Percentiles rank a stretch among this genome's conserved stretches.
Conservation (phyloP, 2,888 invertebrate genomes). For the Laspeyria flexula region DNA sequence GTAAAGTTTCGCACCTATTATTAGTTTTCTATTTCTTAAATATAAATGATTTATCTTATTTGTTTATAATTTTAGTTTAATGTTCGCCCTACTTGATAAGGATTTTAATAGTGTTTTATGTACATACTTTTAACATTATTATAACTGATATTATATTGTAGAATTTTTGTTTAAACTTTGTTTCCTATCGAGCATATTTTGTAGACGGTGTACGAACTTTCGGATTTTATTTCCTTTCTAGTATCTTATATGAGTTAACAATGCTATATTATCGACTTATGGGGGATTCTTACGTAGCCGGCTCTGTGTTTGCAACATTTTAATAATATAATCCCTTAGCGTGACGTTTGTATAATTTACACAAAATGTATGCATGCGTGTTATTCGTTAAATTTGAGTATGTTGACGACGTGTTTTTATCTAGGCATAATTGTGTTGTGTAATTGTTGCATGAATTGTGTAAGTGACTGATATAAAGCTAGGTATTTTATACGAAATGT, state of each 20-base stretch:
- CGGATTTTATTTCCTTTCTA: constrained; percentile 23
- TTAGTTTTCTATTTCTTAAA: constrained; percentile 21
- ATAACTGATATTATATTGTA: constrained; percentile 30
- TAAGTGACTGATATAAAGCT: constrained; percentile 12
- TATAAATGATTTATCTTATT: constrained; percentile 19
- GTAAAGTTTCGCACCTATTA: constrained; percentile 28
- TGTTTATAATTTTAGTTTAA: constrained; percentile 38
- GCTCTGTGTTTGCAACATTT: constrained; percentile 7
- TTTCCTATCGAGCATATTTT: constrained; percentile 48
- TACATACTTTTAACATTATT: constrained; percentile 47
- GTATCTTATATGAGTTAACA: constrained; percentile 12
- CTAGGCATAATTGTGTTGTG: constrained; percentile 23
- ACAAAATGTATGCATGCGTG: constrained; percentile 6
- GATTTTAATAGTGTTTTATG: constrained; percentile 56
- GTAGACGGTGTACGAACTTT: constrained; percentile 32
- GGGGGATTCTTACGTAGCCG: constrained; percentile 15
- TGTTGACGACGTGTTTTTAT: constrained; percentile 44
- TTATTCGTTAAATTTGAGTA: constrained; percentile 29
- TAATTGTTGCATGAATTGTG: constrained; percentile 6
- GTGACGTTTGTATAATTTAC: constrained; percentile 7
- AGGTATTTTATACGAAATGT: constrained; percentile 5
- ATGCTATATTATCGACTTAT: constrained; percentile 22
- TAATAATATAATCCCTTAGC: constrained; percentile 10
- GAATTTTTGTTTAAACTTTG: constrained; percentile 48
- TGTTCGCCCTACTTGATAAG: constrained; percentile 48